A percentile compares a stretch with the other conserved stretches of the same genome.
These are phyloP conservation scores for Aphaenogaster rudis DNA, from an alignment of 1,140 invertebrate genomes.

Conservation along the genomic window DNA sequence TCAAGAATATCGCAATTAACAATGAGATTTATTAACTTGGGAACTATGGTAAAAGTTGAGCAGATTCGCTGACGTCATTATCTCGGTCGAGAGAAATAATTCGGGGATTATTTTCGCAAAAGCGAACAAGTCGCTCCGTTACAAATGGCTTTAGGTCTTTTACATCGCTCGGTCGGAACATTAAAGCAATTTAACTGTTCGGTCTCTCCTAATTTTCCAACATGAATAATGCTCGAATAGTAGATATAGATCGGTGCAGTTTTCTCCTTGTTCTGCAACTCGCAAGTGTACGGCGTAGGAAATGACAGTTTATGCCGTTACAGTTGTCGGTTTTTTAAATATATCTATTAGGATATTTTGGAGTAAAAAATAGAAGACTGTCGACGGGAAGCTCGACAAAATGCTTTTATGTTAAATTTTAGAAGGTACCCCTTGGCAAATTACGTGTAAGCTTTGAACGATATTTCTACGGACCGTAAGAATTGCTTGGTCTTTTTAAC, in stretches of 20 bases:
- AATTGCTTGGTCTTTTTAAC: not conserved
- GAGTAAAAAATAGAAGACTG: slow-evolving; percentile 9
- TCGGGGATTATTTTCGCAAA: slow-evolving; percentile 24
- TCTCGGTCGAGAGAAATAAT: slow-evolving; percentile 40
- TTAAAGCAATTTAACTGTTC: not conserved
- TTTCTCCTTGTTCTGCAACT: not conserved
- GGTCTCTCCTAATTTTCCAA: slow-evolving; percentile 6
- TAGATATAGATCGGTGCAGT: not conserved
- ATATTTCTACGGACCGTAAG: not conserved
- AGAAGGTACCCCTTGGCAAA: not conserved
- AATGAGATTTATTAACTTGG: slow-evolving; percentile 69
- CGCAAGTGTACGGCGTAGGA: not conserved
- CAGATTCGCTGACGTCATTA: slow-evolving; percentile 1
- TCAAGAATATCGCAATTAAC: slow-evolving; percentile 34
- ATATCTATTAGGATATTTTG: not conserved
- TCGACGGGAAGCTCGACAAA: not conserved
- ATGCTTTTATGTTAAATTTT: slow-evolving; percentile 13
- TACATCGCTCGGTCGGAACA: slow-evolving; percentile 5
- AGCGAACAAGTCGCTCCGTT: not conserved
- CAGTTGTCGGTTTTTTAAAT: not conserved
- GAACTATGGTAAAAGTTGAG: slow-evolving; percentile 51
- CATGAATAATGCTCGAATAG: not conserved
- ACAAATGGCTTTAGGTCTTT: slow-evolving; percentile 37
- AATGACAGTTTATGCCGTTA: not conserved
- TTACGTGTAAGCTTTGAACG: not conserved